Conservation (phyloP, 1,140 invertebrate species). For the Meloidogyne floridensis region DNA sequence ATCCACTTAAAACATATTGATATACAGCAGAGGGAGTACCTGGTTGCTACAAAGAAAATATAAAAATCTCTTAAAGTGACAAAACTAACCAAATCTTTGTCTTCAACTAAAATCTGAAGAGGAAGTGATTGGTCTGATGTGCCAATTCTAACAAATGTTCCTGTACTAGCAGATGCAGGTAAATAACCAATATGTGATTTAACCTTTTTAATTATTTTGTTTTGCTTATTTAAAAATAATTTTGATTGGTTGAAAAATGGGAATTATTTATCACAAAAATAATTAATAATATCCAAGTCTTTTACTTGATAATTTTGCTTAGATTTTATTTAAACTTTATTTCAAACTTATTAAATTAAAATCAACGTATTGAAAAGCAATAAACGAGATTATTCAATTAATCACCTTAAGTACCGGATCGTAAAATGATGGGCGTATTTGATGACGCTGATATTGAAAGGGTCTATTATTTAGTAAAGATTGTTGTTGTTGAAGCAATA, state of each 20-base stretch:
- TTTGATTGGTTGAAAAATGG: no score
- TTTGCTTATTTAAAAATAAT: no score
- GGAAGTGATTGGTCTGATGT: slow-evolving; percentile 49
- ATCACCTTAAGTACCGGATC: slow-evolving; percentile 9
- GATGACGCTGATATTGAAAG: neutral
- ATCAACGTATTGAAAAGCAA: no score
- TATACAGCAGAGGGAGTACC: slow-evolving; percentile 65
- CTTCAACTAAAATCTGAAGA: slow-evolving; percentile 63
- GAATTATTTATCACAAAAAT: no score
- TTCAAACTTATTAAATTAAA: no score
- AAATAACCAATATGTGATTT: slow-evolving; percentile 63
- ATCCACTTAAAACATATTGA: slow-evolving; percentile 60
- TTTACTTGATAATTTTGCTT: no score
- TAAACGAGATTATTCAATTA: neutral
- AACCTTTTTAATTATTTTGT: slow-evolving; percentile 40
- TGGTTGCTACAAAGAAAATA: slow-evolving; percentile 54
- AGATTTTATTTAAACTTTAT: no score
- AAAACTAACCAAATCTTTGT: slow-evolving; percentile 56
- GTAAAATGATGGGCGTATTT: neutral
- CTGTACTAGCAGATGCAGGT: slow-evolving; percentile 53
- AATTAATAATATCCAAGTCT: no score
- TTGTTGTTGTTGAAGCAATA: slow-evolving; percentile 2
- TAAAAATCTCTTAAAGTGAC: neutral
- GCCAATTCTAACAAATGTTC: slow-evolving; percentile 58
- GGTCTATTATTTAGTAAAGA: neutral